Percentiles rank a stretch among this genome's conserved stretches.
These are phyloP conservation scores for Araneus ventricosus DNA, from an alignment of 1,140 invertebrate genomes.

Conservation along the genomic window DNA sequence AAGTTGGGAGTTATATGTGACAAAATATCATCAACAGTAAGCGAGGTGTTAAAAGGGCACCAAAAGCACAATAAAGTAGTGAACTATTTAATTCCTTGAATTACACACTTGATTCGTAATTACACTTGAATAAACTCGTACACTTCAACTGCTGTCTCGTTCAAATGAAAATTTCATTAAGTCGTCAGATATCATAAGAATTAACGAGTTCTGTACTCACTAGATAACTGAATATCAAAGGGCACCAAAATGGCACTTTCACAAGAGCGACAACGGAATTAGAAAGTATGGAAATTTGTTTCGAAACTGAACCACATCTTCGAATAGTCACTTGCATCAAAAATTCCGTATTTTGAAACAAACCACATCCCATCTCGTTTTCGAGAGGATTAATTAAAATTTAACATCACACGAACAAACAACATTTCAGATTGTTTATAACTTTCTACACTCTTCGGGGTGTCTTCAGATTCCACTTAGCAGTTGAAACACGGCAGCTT, in stretches of 20 bases:
- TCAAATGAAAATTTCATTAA: constrained; percentile 43
- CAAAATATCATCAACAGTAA: not conserved
- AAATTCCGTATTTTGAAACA: not conserved
- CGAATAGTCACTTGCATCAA: constrained; percentile 15
- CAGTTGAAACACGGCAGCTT: not conserved
- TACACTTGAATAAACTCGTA: not conserved
- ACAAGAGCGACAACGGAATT: not conserved
- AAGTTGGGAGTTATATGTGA: not conserved
- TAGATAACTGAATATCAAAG: not conserved
- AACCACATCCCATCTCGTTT: not conserved
- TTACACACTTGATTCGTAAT: constrained; percentile 5
- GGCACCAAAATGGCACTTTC: not conserved
- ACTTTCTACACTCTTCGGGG: not conserved
- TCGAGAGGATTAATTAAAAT: constrained; percentile 35
- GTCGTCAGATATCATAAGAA: not conserved
- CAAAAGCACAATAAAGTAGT: not conserved
- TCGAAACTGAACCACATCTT: not conserved
- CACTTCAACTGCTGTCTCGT: not conserved
- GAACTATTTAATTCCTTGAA: not conserved
- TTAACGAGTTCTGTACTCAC: not conserved
- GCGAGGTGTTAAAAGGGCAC: not conserved
- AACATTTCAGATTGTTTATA: constrained; percentile 15
- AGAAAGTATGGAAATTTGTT: not conserved
- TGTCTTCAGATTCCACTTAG: not conserved
- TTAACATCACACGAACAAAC: not conserved